Percentiles rank a stretch among this genome's conserved stretches.
phyloP scores from a whole-genome alignment of 2,888 invertebrate genomes.

The Diarsia brunnea region DNA sequence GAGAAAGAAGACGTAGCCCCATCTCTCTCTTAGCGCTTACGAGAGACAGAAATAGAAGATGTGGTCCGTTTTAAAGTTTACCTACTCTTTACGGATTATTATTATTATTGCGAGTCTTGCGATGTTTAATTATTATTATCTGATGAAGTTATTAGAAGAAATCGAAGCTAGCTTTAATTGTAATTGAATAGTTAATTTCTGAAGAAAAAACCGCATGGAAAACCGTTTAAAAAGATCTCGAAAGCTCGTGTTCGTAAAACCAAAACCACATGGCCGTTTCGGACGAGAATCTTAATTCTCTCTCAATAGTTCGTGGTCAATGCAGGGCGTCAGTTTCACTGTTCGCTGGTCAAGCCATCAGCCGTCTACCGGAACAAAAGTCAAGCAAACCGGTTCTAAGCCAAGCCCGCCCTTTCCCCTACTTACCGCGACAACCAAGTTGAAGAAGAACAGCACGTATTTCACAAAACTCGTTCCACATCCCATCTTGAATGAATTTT shows the following conservation, averaged over 20 bases:
- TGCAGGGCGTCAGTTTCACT: constrained; percentile 72
- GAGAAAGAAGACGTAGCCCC: constrained; percentile 47
- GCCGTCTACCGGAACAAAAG: constrained; percentile 80
- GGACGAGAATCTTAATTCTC: constrained; percentile 4
- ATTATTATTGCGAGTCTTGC: not conserved
- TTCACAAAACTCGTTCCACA: constrained; percentile 95
- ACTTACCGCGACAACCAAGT: constrained; percentile 95
- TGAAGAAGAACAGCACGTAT: constrained; percentile 95
- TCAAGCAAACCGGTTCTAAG: constrained; percentile 82
- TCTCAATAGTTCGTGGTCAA: constrained; percentile 47
- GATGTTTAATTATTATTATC: constrained; percentile 2
- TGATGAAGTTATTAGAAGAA: not conserved
- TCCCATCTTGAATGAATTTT: constrained; percentile 89
- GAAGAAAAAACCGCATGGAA: constrained; percentile 1
- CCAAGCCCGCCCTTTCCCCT: constrained; percentile 76
- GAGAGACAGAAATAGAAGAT: constrained; percentile 60
- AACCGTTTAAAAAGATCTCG: constrained; percentile 14
- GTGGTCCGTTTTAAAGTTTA: constrained; percentile 30
- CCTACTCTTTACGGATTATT: not conserved
- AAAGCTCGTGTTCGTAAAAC: not conserved
- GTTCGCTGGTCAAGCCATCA: constrained; percentile 82
- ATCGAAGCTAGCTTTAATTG: too few relatives aligned
- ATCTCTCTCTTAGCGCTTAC: constrained; percentile 40
- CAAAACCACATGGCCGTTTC: constrained; percentile 32
- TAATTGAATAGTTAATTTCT: not conserved